A percentile compares a stretch with the other conserved stretches of the same genome.
These are phyloP conservation scores for Dicaeum eximium DNA, from an alignment of 2,113 vertebrate species.

Conservation along the genomic window DNA sequence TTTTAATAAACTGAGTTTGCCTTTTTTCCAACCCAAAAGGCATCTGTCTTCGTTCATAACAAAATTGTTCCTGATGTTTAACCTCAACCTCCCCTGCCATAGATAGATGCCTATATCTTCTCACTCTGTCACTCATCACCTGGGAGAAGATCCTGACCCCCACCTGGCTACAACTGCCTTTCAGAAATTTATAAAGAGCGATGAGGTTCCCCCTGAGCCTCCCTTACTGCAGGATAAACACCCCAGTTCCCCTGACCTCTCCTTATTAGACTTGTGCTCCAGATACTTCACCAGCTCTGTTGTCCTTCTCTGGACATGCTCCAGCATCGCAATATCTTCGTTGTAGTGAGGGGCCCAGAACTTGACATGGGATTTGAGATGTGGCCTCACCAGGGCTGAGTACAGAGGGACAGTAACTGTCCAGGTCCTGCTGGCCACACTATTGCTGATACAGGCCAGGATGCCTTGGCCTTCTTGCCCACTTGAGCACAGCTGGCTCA, in stretches of 20 bases:
- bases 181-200: rapidly evolving
- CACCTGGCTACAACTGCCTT: not conserved
- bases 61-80: not conserved
- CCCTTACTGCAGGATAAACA: not conserved
- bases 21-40: no score
- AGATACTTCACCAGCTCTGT: not conserved
- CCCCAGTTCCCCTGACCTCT: not conserved
- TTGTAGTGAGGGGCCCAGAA: not conserved
- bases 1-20: no score
- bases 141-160: not conserved
- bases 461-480: not conserved
- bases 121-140: rapidly evolving
- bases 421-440: not conserved
- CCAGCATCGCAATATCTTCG: not conserved
- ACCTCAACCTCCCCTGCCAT: not conserved
- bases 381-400: not conserved
- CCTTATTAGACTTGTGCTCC: not conserved
- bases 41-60: no score
- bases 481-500: not conserved
- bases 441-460: not conserved
- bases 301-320: not conserved
- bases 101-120: not conserved
- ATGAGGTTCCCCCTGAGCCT: not conserved
- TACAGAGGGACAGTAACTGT: not conserved
- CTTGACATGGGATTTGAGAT: not conserved